Base-by-base conservation (phyloP, 2,113 vertebrate species). In the Pomatorhinus ruficollis region DNA sequence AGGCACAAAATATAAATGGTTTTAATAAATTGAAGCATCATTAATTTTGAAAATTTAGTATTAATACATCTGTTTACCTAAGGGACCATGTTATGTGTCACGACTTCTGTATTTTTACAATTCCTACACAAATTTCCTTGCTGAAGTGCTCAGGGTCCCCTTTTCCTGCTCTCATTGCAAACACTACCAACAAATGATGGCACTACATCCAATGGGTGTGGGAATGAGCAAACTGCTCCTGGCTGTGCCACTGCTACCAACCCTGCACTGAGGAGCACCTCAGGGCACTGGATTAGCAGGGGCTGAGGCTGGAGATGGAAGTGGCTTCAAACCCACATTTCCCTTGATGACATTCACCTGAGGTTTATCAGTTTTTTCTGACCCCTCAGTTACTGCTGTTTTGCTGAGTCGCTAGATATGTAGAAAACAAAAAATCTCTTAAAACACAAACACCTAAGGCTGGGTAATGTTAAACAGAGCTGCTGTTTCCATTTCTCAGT, bases 141-240 rank as follows among this genome's bases (percentile, higher is more conserved):
- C 25, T 63, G 39, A 39, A 59, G 60, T 27, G n/a, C 20, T 74
- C 63, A 33, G 57, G 21, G n/a, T 5, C 20, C 30, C 15, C 37
- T 77, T 68, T 54, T 44, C 24, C 28, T 53, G 9, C 23, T 33
- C 30, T 44, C n/a, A 7, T 15, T 31, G 49, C 42, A 47, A 86
- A 47, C 37, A 33, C 9, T 21, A 19, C 40, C 56, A 61, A 15
- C 5, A 71, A 52, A 76, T 71, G 6, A n/a, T 30, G 57, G 69
- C 19, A 59, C 13, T 57, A 18, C 21, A 39, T 21, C 17, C 44
- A 23, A 0, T 1, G 37, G 40, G 37, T 37, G 11, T 7, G 6
- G 59, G 59, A 85, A 66, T 20, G 28, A 77, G 47, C 19, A 71
- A 45, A 40, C 10, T 77, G 63, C 47, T 71, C 63, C 85, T 45